Evolutionary conservation across 1,140 invertebrate genomes (phyloP), one percentile per base, ranked within the genome.

Genomic region (Tetragonula clypearis): DNA sequence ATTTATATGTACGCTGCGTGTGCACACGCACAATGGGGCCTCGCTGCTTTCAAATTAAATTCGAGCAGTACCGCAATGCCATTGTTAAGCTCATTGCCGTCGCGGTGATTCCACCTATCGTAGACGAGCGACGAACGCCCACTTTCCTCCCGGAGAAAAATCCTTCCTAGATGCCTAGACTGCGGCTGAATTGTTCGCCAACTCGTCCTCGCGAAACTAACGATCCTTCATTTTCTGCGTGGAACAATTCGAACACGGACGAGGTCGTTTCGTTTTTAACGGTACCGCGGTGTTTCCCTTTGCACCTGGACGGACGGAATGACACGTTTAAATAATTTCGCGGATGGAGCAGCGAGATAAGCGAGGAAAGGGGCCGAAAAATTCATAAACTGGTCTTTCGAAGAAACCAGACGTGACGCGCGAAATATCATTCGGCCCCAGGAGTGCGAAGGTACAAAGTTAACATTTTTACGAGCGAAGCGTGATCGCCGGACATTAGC

Each of bases 11-110:
- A 77, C 75, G 49, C 12, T 49, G 35, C 30, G 53, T 74, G 60
- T 41, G 56, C 30, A 66, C 60, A 65, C 77, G 68, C 71, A 90
- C 89, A 90, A 90, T 90, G 78, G 84, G 56, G 60, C 85, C 8
- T 76, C 23, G 83, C 80, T 89, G 86, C 62, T 74, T 90, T 86
- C 82, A 81, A 90, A 90, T 90, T 88, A 90, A 90, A 90, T 90
- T 90, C 84, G 89, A 88, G 86, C 88, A 90, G 74, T 80, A 82
- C 78, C 78, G 89, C 84, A 82, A 88, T 90, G 86, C 84, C 88
- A 90, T 90, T 90, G 86, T 90, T 88, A 79, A 86, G 55, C 71
- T 88, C 88, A 88, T 87, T 85, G 86, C 68, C 88, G 79, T 80
- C 79, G 62, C 68, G 79, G 73, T 60, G 53, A 82, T 35, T 73